These are phyloP conservation scores for Pteromalus puparum DNA, from an alignment of 1,140 invertebrate genomes.

Conservation along the genomic window DNA sequence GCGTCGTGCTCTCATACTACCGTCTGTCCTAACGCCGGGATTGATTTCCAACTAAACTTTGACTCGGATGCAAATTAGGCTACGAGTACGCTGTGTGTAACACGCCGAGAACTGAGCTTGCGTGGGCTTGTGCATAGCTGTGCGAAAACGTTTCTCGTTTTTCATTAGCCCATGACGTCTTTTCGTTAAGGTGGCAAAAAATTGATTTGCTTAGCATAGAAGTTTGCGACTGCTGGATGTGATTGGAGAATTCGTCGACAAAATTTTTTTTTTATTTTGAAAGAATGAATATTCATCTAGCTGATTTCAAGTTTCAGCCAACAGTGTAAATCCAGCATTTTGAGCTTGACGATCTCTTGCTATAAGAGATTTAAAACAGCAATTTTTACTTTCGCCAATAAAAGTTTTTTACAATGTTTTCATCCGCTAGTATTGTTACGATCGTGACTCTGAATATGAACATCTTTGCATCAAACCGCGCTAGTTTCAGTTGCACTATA, in stretches of 20 bases:
- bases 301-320: too few species aligned
- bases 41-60: conserved; percentile 25
- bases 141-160: not conserved
- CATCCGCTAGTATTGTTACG: not conserved
- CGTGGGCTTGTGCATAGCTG: not conserved
- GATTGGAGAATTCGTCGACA: too few species aligned
- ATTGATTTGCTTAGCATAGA: too few species aligned
- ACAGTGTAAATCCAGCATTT: too few species aligned
- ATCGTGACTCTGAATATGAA: not conserved
- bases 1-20: not conserved
- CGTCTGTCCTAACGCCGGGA: not conserved
- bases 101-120: not conserved
- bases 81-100: not conserved
- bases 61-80: conserved; percentile 3
- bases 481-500: not conserved
- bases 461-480: not conserved
- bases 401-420: too few species aligned
- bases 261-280: too few species aligned
- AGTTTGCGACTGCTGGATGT: too few species aligned
- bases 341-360: too few species aligned
- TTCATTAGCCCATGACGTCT: not conserved
- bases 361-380: too few species aligned
- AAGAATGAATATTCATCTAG: too few species aligned
- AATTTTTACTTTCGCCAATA: too few species aligned
- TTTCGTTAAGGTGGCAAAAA: not conserved